These are phyloP conservation scores for Portevinia maculata DNA, from an alignment of 2,888 invertebrate species.

Conservation along the genomic window DNA sequence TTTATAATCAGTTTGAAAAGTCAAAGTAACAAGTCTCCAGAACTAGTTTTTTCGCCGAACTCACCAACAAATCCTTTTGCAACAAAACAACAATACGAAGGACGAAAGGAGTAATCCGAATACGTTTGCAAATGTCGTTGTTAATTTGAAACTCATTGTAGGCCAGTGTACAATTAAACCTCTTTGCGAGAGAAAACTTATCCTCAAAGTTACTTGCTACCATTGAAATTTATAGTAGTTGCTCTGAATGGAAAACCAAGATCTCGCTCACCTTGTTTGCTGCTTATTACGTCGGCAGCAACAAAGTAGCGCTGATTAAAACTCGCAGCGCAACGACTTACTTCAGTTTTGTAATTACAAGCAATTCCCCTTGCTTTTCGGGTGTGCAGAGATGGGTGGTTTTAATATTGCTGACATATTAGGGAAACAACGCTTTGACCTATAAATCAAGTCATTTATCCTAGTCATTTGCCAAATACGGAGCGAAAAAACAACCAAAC, in stretches of 20 bases:
- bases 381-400: not conserved
- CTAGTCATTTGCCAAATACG: slow-evolving; percentile 1
- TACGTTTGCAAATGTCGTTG: slow-evolving; percentile 26
- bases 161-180: slow-evolving; percentile 53
- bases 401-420: slow-evolving; percentile 22
- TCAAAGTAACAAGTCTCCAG: slow-evolving; percentile 44
- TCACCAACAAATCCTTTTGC: slow-evolving; percentile 13
- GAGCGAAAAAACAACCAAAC: slow-evolving; percentile 7
- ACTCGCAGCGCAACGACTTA: slow-evolving; percentile 36
- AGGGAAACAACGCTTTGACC: slow-evolving; percentile 62
- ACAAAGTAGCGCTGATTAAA: slow-evolving; percentile 67
- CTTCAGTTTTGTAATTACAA: slow-evolving; percentile 60
- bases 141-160: slow-evolving; percentile 58
- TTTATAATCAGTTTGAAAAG: slow-evolving; percentile 62
- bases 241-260: slow-evolving; percentile 12
- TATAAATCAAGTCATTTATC: slow-evolving; percentile 54
- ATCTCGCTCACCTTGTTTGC: slow-evolving; percentile 2
- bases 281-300: slow-evolving; percentile 32
- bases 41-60: slow-evolving; percentile 15
- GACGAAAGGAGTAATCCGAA: slow-evolving; percentile 16
- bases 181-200: slow-evolving; percentile 36
- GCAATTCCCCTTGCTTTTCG: slow-evolving; percentile 15
- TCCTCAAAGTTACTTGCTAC: slow-evolving; percentile 25
- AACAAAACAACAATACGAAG: slow-evolving; percentile 6
- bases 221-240: not conserved